Percentiles rank a stretch among this genome's conserved stretches.
Evolutionary conservation across 2,888 invertebrate species (phyloP).

Genomic region (Lasioglossum calceatum): DNA sequence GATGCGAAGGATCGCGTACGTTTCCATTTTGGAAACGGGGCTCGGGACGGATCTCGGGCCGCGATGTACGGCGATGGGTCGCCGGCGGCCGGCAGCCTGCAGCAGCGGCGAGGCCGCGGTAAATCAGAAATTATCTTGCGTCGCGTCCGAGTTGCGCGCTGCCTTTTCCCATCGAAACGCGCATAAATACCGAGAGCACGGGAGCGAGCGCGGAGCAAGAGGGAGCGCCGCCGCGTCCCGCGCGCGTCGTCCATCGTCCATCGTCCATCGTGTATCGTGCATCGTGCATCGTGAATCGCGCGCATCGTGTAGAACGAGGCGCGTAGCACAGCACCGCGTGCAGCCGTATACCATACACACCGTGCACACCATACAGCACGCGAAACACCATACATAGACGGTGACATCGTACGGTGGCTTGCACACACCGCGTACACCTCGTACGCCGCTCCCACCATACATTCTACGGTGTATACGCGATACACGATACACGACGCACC

Average conservation of each 20-base stretch:
- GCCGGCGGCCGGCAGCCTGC: background rate
- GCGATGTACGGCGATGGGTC: constrained; percentile 60
- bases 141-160: constrained; percentile 78
- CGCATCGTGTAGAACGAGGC: constrained; percentile 9
- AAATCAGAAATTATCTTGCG: constrained; percentile 84
- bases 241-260: constrained; percentile 43
- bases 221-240: constrained; percentile 32
- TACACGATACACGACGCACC: constrained; percentile 48
- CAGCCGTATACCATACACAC: constrained; percentile 16
- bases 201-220: constrained; percentile 13
- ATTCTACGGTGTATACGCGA: constrained; percentile 22
- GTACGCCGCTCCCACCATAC: background rate
- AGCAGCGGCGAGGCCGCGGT: constrained; percentile 73
- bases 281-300: constrained; percentile 13
- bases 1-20: background rate
- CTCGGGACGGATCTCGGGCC: constrained; percentile 59
- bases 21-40: constrained; percentile 70
- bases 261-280: constrained; percentile 14
- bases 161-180: constrained; percentile 83
- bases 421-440: constrained; percentile 1
- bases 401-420: constrained; percentile 11
- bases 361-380: background rate
- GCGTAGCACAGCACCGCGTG: constrained; percentile 21
- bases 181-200: constrained; percentile 79
- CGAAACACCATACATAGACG: constrained; percentile 1